Base-by-base conservation (phyloP, 2,888 invertebrate genomes). In the Caenorhabditis doughertyi region DNA sequence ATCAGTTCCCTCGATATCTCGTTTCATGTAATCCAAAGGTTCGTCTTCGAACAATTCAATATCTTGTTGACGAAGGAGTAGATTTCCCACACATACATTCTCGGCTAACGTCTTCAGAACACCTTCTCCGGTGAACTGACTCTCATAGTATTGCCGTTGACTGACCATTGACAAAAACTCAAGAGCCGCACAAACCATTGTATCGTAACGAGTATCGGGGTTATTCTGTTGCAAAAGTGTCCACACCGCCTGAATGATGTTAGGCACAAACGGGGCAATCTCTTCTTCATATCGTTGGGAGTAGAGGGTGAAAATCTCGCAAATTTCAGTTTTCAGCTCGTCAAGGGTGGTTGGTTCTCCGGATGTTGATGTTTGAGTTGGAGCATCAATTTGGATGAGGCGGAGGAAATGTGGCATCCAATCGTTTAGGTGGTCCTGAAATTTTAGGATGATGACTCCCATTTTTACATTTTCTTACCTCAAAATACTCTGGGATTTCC, bases 211-310 rank as follows among this genome's bases (percentile, higher is more conserved):
- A 32, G 85, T 82, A 55, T 84, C 88, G 27, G 47, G 65, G 53
- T 85, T 87, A 21, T 88, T 89, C 8, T 79, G 68, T 16, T 96
- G 95, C 56, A 99, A 93, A 62, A 99, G 92, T 83, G 95, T 95
- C 98, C 98, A 98, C 71, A 97, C 95, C 62, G 95, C 96, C 0
- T 95, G 96, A n/a, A 98, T 97, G 93, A 99, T 98, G 74, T 94
- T 94, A 0, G 96, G 95, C 87, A 98, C 94, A 92, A 95, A 96
- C 0, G 95, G 95, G 13, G 95, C 94, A 92, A 99, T 98, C 92
- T 99, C 99, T 92, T 99, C 98, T 91, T 97, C 97, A 91, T 99
- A 99, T 92, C 98, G 97, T 90, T 97, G 96, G 0, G 98, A 97
- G 92, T 98, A 99, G 72, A 99, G 93, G 0, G 93, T 94, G 13